Evolutionary conservation across 1,140 invertebrate genomes (phyloP), one percentile per base, ranked within the genome.

Genomic region (Phenacoccus solenopsis): DNA sequence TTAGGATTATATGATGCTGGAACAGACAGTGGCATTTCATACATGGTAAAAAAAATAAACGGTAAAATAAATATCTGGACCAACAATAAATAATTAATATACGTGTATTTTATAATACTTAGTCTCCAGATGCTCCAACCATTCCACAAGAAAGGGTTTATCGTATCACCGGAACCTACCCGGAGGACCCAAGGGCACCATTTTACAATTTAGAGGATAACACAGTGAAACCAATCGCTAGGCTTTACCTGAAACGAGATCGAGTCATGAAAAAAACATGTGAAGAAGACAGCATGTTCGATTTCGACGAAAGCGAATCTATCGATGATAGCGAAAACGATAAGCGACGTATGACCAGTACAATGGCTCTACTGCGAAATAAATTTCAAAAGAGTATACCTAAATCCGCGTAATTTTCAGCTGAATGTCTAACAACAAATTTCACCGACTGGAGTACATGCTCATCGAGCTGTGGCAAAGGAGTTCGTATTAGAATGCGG

Each of bases 1-100:
- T 79, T 98, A 7, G 94, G 88, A 78, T 94, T 94, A 0, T 97
- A 90, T 85, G 95, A 98, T 80, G 93, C 94, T 25, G 95, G 95
- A 12, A 96, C 93, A 0, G 94, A 97, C 77, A 90, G 87, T 76
- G 95, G 96, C 5, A 85, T 93, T n/a, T 87, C 88, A 7, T 98
- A 98, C 77, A 90, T 94, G 86, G 90, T 91, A 78, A 9, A 38
- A 38, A 38, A n/a, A n/a, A 38, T 38, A 38, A 38, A 38, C n/a
- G 32, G n/a, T 38, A 38, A n/a, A 38, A n/a, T 38, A 38, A 38
- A n/a, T 9, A 38, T n/a, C 32, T 38, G 9, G n/a, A n/a, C 9
- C n/a, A 9, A 20, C 30, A 0, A 22, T 5, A 38, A 69, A 35
- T 10, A 38, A 38, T 38, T 10, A 10, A 10, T 38, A 9, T 10